Percentiles rank a stretch among this genome's conserved stretches.
These are phyloP conservation scores for Acrocephalus arundinaceus DNA, from an alignment of 2,113 vertebrate species.

Conservation along the genomic window DNA sequence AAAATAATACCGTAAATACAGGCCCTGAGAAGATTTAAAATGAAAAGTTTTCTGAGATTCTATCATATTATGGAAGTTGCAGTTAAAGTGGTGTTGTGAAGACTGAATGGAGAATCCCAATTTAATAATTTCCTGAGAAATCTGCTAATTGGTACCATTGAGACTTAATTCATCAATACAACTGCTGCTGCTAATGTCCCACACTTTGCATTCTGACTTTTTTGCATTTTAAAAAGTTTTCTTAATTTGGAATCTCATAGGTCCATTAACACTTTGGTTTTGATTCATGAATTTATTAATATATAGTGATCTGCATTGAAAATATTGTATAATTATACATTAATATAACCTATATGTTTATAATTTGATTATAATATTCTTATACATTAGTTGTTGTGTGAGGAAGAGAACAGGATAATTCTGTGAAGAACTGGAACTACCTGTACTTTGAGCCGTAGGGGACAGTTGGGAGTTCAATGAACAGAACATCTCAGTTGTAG, in stretches of 20 bases:
- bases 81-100: not conserved
- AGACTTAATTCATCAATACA: slow-evolving; percentile 9
- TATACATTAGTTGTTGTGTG: not conserved
- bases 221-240: not conserved
- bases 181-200: not conserved
- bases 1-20: not conserved
- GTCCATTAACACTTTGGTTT: not conserved
- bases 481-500: not conserved
- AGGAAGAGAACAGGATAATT: not conserved
- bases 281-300: not conserved
- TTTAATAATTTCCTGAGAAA: slow-evolving; percentile 21
- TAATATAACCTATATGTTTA: not conserved
- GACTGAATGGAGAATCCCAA: not conserved
- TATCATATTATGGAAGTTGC: not conserved
- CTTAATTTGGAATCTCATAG: not conserved
- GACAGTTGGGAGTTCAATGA: not conserved
- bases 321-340: not conserved
- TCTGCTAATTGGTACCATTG: slow-evolving; percentile 29
- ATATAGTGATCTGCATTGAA: not conserved
- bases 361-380: not conserved
- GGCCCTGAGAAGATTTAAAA: not conserved
- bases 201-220: not conserved
- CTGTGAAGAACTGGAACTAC: not conserved
- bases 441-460: not conserved
- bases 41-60: not conserved